Evolutionary conservation across 1,140 invertebrate genomes (phyloP).

Genomic region (Chrysoperla carnea): DNA sequence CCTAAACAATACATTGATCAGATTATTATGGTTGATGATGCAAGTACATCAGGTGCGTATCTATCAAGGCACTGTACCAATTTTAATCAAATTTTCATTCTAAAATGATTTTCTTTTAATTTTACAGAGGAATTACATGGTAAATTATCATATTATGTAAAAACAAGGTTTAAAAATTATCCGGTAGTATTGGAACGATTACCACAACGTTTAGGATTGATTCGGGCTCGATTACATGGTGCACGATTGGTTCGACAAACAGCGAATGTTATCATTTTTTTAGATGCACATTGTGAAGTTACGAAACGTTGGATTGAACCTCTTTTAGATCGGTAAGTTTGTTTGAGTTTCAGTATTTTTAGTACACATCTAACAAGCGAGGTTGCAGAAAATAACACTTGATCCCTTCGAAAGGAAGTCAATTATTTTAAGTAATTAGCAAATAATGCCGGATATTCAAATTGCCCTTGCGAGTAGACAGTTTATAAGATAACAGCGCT

Average conservation of each 20-base stretch:
- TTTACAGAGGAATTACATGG: conserved; percentile 47
- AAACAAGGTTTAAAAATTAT: conserved; percentile 37
- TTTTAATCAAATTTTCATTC: neutral
- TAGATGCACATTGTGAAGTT: conserved; percentile 94
- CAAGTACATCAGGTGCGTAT: conserved; percentile 50
- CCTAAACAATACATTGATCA: conserved; percentile 51
- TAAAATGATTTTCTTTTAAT: neutral
- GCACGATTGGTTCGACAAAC: conserved; percentile 44
- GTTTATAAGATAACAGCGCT: too few species aligned
- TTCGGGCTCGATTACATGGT: conserved; percentile 65
- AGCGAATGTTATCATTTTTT: conserved; percentile 77
- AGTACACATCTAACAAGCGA: too few species aligned
- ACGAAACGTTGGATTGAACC: conserved; percentile 71
- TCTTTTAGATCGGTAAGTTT: conserved; percentile 40
- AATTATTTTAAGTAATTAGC: too few species aligned
- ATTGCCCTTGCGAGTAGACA: too few species aligned
- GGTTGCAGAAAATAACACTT: too few species aligned
- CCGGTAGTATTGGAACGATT: conserved; percentile 62
- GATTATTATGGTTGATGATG: conserved; percentile 80
- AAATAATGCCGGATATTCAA: too few species aligned
- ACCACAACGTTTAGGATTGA: conserved; percentile 61
- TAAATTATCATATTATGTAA: conserved; percentile 60
- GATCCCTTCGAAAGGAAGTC: too few species aligned
- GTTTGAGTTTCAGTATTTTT: too few species aligned
- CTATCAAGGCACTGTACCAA: neutral